A percentile compares a stretch with the other conserved stretches of the same genome.
Evolutionary conservation across 2,888 invertebrate genomes (phyloP).

Genomic region (Leptura quadrifasciata): DNA sequence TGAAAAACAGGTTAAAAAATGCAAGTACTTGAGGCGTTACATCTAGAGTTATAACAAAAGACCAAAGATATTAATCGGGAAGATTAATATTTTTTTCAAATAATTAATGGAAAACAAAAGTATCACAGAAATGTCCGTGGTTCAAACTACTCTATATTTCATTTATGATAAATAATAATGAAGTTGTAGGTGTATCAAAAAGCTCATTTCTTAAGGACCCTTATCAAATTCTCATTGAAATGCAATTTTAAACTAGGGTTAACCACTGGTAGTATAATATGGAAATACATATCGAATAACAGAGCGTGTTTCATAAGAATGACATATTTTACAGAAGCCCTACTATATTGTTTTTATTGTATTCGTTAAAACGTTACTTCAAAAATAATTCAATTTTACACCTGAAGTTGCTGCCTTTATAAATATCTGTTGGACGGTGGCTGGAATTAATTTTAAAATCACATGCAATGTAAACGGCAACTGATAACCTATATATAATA

Average conservation of each 20-base stretch:
- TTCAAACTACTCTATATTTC: too few species aligned
- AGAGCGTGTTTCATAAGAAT: conserved; percentile 5
- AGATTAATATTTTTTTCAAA: too few species aligned
- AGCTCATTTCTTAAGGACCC: not conserved
- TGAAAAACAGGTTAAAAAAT: not conserved
- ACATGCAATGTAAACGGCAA: not conserved
- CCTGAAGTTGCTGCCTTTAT: not conserved
- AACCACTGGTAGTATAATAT: not conserved
- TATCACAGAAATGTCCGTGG: too few species aligned
- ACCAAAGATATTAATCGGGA: too few species aligned
- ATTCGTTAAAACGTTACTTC: not conserved
- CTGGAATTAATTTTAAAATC: not conserved
- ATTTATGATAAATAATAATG: too few species aligned
- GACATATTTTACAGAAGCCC: conserved; percentile 31
- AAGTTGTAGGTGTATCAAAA: not conserved
- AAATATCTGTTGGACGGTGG: not conserved
- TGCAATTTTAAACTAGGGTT: not conserved
- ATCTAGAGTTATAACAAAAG: too few species aligned
- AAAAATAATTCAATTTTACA: not conserved
- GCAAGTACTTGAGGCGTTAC: not conserved
- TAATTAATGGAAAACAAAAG: too few species aligned
- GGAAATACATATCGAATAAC: conserved; percentile 3
- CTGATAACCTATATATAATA: not conserved
- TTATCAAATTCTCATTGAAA: conserved; percentile 17
- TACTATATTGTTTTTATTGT: conserved; percentile 1